Evolutionary conservation across 2,888 invertebrate genomes (phyloP).

Genomic region (Hirtodrosophila confusa): DNA sequence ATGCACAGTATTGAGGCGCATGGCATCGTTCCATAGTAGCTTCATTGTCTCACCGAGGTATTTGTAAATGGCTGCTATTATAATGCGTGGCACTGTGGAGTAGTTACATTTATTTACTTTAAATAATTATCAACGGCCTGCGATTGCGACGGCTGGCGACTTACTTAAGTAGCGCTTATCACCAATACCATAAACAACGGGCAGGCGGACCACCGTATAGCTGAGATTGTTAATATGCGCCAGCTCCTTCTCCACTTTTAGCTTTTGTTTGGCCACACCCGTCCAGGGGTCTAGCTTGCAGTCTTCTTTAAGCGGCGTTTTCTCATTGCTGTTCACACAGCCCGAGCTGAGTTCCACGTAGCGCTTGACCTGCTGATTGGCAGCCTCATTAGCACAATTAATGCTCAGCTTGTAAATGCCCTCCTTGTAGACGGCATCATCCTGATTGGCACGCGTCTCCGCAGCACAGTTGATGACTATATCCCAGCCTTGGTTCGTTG

Average conservation of each 20-base stretch:
- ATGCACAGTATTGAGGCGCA: conserved; percentile 94
- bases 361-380: conserved; percentile 87
- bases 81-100: conserved; percentile 90
- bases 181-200: conserved; percentile 93
- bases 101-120: conserved; percentile 22
- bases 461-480: conserved; percentile 95
- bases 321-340: conserved; percentile 91
- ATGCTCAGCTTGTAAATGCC: conserved; percentile 93
- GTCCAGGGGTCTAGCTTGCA: conserved; percentile 93
- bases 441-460: conserved; percentile 94
- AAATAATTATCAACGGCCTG: conserved; percentile 25
- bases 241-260: conserved; percentile 91
- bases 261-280: conserved; percentile 92
- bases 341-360: conserved; percentile 95
- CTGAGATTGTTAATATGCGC: conserved; percentile 87
- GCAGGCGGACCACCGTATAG: conserved; percentile 92
- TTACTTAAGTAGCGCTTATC: conserved; percentile 93
- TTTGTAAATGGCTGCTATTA: conserved; percentile 95
- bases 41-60: conserved; percentile 95
- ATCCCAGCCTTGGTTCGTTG: conserved; percentile 87
- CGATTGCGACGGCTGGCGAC: conserved; percentile 68
- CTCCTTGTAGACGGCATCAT: conserved; percentile 95
- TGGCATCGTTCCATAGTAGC: conserved; percentile 93
- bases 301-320: conserved; percentile 91
- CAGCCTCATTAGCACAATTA: conserved; percentile 93